Percentiles rank a stretch among this genome's conserved stretches.
Evolutionary conservation across 2,888 invertebrate genomes (phyloP).

Genomic region (Oligia strigilis): DNA sequence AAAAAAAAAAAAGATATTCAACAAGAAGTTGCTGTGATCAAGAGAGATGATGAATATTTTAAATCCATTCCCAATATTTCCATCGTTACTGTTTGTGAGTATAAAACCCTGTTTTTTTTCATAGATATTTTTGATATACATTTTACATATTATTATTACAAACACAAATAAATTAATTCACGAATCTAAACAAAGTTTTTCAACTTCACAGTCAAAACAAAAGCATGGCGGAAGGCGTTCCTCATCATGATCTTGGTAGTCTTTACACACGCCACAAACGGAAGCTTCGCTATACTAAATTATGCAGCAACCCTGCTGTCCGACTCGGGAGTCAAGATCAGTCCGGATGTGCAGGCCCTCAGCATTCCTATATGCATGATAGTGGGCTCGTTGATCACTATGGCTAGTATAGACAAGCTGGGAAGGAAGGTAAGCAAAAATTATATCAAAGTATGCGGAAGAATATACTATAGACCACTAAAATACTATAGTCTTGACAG

Average conservation of each 20-base stretch:
- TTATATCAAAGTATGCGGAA: not conserved
- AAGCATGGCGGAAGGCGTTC: conserved; percentile 74
- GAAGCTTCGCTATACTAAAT: conserved; percentile 70
- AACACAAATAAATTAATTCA: not conserved
- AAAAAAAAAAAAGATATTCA: conserved; percentile 74
- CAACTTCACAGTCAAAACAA: conserved; percentile 71
- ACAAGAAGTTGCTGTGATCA: conserved; percentile 74
- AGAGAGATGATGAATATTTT: conserved; percentile 74
- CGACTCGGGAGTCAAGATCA: conserved; percentile 67
- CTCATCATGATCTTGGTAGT: conserved; percentile 65
- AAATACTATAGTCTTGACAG: not conserved
- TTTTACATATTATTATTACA: not conserved
- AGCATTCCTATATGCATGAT: conserved; percentile 74
- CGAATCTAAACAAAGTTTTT: not conserved
- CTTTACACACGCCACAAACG: conserved; percentile 68
- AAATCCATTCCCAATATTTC: conserved; percentile 77
- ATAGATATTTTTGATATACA: not conserved
- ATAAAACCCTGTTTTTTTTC: not conserved
- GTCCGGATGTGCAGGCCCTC: conserved; percentile 71
- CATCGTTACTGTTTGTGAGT: conserved; percentile 77
- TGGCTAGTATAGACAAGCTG: conserved; percentile 67
- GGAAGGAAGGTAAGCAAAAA: conserved; percentile 67
- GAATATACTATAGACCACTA: too few species aligned
- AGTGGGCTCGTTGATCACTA: conserved; percentile 68
- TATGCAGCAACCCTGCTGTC: conserved; percentile 72